Conservation (phyloP, 2,888 invertebrate species). For the Chymomyza caudatula region DNA sequence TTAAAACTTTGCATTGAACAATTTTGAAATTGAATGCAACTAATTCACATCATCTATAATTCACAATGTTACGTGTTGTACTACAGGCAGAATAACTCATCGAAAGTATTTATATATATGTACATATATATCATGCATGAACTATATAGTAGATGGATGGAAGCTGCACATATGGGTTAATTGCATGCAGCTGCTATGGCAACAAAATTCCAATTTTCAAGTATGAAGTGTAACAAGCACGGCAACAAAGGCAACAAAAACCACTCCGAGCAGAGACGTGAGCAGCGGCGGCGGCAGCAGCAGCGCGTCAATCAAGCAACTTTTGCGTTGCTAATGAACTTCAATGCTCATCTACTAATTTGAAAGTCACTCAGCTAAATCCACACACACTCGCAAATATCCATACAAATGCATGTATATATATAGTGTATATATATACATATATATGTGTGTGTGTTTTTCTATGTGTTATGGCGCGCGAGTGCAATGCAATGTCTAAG, state of each 20-base stretch:
- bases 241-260: constrained; percentile 14
- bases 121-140: background rate
- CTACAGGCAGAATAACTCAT: background rate
- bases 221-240: constrained; percentile 20
- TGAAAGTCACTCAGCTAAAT: constrained; percentile 68
- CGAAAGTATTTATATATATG: background rate
- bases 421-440: background rate
- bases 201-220: constrained; percentile 20
- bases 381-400: no score
- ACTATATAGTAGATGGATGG: background rate
- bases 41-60: background rate
- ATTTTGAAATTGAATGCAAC: background rate
- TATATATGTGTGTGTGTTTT: background rate
- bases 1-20: background rate
- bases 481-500: constrained; percentile 32
- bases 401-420: no score
- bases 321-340: constrained; percentile 64
- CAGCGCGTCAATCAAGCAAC: constrained; percentile 60
- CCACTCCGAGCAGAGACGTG: constrained; percentile 8
- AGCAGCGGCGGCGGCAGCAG: background rate
- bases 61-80: background rate
- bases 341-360: constrained; percentile 59
- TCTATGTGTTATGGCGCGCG: constrained; percentile 3
- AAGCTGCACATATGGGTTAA: constrained; percentile 17
- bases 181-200: background rate